These are phyloP conservation scores for Sarcophaga carnaria DNA, from an alignment of 2,888 invertebrate genomes.

Conservation along the genomic window DNA sequence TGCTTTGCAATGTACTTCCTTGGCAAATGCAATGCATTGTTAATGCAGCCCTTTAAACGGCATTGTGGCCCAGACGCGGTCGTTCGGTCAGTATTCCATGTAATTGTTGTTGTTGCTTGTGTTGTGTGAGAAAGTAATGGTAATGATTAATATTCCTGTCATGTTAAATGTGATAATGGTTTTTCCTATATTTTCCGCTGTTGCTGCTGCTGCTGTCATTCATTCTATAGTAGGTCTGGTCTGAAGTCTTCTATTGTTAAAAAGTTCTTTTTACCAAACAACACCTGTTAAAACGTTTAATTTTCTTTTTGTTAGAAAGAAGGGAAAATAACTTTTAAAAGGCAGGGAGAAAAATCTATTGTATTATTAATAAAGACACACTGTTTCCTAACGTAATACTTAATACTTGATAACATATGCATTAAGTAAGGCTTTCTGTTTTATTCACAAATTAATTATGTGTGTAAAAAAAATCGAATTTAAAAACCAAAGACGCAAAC, in stretches of 20 bases:
- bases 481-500: no score
- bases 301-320: no score
- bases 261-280: constrained; percentile 37
- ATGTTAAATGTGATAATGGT: constrained; percentile 69
- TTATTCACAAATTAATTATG: no score
- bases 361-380: no score
- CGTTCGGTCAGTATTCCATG: background rate
- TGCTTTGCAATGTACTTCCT: background rate
- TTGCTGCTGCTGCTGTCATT: constrained; percentile 3
- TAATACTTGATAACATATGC: no score
- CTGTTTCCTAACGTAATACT: no score
- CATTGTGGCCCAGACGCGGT: background rate
- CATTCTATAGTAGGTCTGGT: background rate
- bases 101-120: no score
- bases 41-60: background rate
- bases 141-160: constrained; percentile 68
- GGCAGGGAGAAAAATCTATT: no score
- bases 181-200: constrained; percentile 28
- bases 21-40: background rate
- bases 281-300: constrained; percentile 56
- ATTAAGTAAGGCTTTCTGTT: no score
- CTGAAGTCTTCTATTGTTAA: constrained; percentile 9
- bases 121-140: constrained; percentile 62
- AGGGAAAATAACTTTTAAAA: no score
- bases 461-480: no score